phyloP scores from a whole-genome alignment of 2,888 invertebrate species.

The Caenorhabditis japonica region DNA sequence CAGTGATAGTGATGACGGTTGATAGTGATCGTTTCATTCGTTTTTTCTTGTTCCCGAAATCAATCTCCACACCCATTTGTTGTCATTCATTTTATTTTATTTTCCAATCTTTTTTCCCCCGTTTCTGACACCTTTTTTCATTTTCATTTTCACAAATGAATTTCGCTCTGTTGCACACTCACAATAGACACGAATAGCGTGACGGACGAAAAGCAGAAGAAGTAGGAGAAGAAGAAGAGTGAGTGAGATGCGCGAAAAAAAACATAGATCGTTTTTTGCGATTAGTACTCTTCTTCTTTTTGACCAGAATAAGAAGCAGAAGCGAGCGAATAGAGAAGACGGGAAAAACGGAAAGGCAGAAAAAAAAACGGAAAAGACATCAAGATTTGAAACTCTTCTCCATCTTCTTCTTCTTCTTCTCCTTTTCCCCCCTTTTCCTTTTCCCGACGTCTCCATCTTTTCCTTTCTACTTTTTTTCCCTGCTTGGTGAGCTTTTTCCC shows the following conservation, averaged over 20 bases:
- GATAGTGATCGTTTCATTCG: conserved; percentile 5
- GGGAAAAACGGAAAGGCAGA: conserved; percentile 21
- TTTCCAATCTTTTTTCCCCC: no score
- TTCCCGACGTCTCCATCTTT: no score
- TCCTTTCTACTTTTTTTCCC: conserved; percentile 3
- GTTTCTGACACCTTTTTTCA: no score
- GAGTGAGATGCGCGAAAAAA: background rate
- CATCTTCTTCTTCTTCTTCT: conserved; percentile 13
- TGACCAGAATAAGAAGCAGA: no score
- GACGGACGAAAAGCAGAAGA: no score
- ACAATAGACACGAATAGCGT: no score
- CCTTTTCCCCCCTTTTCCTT: conserved; percentile 21
- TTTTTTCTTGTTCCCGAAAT: conserved; percentile 20
- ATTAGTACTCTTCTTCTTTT: conserved; percentile 29
- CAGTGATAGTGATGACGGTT: conserved; percentile 11
- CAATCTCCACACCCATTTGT: no score
- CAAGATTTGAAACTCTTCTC: conserved; percentile 43
- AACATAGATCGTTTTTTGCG: conserved; percentile 44
- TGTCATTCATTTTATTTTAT: no score
- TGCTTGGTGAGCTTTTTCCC: conserved; percentile 9
- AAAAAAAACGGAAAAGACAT: conserved; percentile 36
- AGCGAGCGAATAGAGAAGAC: conserved; percentile 12
- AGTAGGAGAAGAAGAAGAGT: conserved; percentile 23
- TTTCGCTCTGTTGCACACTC: conserved; percentile 13
- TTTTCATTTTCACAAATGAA: no score